Evolutionary conservation across 2,888 invertebrate species (phyloP).

Genomic region (Orthosia incerta): DNA sequence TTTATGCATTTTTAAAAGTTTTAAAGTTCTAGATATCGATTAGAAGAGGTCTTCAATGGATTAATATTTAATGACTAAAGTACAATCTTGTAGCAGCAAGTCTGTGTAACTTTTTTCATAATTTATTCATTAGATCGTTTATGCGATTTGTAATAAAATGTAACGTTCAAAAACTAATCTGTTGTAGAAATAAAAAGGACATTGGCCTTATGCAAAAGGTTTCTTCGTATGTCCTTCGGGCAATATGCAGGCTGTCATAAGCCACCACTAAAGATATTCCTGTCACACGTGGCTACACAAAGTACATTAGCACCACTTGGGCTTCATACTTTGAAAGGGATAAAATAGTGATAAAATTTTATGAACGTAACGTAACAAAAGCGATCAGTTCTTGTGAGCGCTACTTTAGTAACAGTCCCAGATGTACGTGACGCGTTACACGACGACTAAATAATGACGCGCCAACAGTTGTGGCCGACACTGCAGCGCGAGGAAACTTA

Average conservation of each 20-base stretch:
- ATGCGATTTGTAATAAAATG: constrained; percentile 19
- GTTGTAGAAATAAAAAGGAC: constrained; percentile 18
- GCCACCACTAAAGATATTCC: constrained; percentile 38
- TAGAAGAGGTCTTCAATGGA: neutral
- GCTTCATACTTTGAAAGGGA: constrained; percentile 49
- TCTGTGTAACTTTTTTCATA: constrained; percentile 23
- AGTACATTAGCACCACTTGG: constrained; percentile 57
- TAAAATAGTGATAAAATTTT: constrained; percentile 59
- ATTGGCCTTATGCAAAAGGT: neutral
- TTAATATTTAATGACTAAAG: constrained; percentile 20
- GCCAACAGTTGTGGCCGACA: constrained; percentile 70
- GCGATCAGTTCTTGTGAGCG: constrained; percentile 63
- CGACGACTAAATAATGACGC: constrained; percentile 77
- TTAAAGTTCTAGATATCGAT: constrained; percentile 8
- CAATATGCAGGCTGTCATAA: constrained; percentile 28
- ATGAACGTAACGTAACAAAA: constrained; percentile 51
- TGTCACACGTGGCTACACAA: constrained; percentile 48
- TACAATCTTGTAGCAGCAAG: constrained; percentile 16
- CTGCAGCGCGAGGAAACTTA: constrained; percentile 63
- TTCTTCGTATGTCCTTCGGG: neutral
- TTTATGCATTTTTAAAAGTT: neutral
- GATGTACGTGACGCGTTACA: constrained; percentile 75
- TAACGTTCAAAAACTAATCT: constrained; percentile 16
- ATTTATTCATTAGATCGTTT: constrained; percentile 43
- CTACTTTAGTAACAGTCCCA: constrained; percentile 70